phyloP scores from a whole-genome alignment of 2,888 invertebrate genomes.

The Plusia festucae region DNA sequence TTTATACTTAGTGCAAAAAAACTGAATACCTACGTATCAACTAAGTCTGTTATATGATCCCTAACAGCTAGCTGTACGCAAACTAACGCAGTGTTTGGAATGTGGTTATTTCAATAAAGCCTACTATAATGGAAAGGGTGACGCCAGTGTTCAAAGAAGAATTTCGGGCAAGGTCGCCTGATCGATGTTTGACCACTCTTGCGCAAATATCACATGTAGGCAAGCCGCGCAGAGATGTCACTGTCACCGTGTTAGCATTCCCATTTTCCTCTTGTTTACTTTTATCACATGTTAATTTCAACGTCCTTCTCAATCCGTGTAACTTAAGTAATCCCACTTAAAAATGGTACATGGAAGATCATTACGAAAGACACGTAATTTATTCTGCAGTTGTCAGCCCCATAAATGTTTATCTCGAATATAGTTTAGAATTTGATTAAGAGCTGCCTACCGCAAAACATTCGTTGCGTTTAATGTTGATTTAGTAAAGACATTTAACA shows the following conservation, averaged over 20 bases:
- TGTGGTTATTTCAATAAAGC: slow-evolving; percentile 47
- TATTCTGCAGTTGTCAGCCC: slow-evolving; percentile 46
- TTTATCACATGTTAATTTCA: slow-evolving; percentile 73
- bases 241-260: slow-evolving; percentile 72
- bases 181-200: slow-evolving; percentile 78
- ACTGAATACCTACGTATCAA: not conserved
- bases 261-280: slow-evolving; percentile 78
- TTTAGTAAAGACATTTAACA: not conserved
- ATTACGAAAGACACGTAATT: slow-evolving; percentile 51
- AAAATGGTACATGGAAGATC: slow-evolving; percentile 35
- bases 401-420: slow-evolving; percentile 54
- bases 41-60: not conserved
- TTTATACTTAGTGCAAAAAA: not conserved
- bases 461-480: slow-evolving; percentile 10
- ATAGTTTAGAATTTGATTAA: slow-evolving; percentile 38
- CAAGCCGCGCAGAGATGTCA: slow-evolving; percentile 45
- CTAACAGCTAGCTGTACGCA: not conserved
- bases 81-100: slow-evolving; percentile 20
- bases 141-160: slow-evolving; percentile 68
- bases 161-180: slow-evolving; percentile 85
- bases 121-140: slow-evolving; percentile 57
- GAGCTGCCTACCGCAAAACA: slow-evolving; percentile 22
- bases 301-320: slow-evolving; percentile 69
- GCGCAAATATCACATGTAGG: slow-evolving; percentile 71
- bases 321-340: slow-evolving; percentile 51